These are phyloP conservation scores for Neodiprion virginianus DNA, from an alignment of 1,140 invertebrate species.

Conservation along the genomic window DNA sequence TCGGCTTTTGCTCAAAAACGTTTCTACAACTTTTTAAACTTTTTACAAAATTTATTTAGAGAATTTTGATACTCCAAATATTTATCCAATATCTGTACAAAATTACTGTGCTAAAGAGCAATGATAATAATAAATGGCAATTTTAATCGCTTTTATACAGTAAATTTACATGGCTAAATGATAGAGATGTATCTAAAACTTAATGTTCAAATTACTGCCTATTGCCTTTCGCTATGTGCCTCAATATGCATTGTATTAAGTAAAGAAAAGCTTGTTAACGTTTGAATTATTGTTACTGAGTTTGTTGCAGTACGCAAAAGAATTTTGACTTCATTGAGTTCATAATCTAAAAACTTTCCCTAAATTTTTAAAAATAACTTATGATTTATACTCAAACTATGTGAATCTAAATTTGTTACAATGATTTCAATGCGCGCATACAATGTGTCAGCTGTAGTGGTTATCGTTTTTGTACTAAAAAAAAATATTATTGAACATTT, in stretches of 20 bases:
- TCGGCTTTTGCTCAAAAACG: slow-evolving; percentile 4
- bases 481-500: background rate
- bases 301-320: background rate
- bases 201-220: slow-evolving; percentile 18
- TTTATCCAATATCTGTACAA: slow-evolving; percentile 4
- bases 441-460: background rate
- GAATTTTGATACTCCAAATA: slow-evolving; percentile 4
- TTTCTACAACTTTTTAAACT: background rate
- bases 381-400: background rate
- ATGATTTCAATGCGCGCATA: background rate
- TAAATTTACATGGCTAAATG: background rate
- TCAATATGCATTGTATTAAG: slow-evolving; percentile 25
- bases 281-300: background rate
- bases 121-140: background rate
- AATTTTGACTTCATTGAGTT: background rate
- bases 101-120: background rate
- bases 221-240: slow-evolving; percentile 45
- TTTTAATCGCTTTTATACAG: background rate
- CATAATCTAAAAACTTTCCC: background rate
- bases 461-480: background rate
- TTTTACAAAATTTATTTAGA: background rate
- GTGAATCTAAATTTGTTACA: background rate
- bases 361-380: background rate
- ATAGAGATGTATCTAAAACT: background rate
- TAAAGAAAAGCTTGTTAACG: slow-evolving; percentile 19